Percentiles rank a stretch among this genome's conserved stretches.
phyloP scores from a whole-genome alignment of 2,797 vertebrate genomes.

The Falco columbarius region DNA sequence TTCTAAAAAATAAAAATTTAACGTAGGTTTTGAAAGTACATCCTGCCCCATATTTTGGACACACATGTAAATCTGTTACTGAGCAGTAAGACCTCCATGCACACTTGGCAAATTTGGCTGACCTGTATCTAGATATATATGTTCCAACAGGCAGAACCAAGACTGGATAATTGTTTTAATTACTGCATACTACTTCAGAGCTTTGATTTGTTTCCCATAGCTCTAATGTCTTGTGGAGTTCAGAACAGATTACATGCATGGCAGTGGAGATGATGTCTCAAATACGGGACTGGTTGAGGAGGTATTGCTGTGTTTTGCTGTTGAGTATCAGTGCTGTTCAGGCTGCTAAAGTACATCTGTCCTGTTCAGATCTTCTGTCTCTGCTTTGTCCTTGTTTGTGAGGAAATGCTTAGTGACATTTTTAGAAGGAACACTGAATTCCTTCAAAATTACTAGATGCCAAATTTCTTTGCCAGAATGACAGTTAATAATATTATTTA shows the following conservation, averaged over 20 bases:
- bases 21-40: neutral
- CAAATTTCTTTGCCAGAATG: neutral
- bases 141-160: neutral
- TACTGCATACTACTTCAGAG: neutral
- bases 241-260: rapidly evolving
- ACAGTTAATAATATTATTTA: neutral
- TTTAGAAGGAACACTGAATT: neutral
- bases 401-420: neutral
- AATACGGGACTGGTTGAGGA: neutral
- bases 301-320: rapidly evolving
- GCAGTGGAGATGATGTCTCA: neutral
- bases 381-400: neutral
- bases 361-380: neutral
- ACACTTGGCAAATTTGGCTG: neutral
- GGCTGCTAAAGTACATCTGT: neutral
- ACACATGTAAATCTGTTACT: rapidly evolving
- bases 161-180: neutral
- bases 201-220: neutral
- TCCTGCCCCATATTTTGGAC: neutral
- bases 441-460: neutral
- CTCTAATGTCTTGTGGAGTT: neutral
- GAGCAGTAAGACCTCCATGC: neutral
- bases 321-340: neutral
- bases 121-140: rapidly evolving
- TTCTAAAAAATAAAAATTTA: neutral